These are phyloP conservation scores for Rhopilema esculentum DNA, from an alignment of 30 jellyfish, hydroid and myxozoan genomes.

Conservation along the genomic window DNA sequence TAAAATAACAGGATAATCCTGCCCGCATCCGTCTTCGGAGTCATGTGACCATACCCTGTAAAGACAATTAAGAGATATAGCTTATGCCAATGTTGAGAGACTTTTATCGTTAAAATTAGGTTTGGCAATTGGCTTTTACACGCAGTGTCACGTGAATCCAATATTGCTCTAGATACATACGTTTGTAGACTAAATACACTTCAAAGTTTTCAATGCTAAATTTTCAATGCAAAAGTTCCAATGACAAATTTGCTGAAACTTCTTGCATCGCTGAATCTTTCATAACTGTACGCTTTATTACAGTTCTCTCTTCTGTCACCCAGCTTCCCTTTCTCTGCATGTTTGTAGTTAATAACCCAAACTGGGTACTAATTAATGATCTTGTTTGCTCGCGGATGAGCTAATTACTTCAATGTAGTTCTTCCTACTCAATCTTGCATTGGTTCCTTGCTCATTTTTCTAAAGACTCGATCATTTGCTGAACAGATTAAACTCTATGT, in stretches of 20 bases:
- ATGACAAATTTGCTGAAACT: no score
- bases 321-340: background rate
- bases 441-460: background rate
- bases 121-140: no score
- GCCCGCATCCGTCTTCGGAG: conserved; percentile 79
- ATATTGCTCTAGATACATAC: no score
- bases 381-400: background rate
- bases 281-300: no score
- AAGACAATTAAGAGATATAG: background rate
- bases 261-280: no score
- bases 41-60: conserved; percentile 81
- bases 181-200: no score
- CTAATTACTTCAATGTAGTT: background rate
- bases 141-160: no score
- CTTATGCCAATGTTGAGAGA: background rate
- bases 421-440: background rate
- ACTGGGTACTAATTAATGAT: background rate
- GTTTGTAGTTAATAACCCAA: no score
- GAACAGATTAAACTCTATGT: background rate
- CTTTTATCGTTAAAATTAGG: no score
- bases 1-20: conserved; percentile 61
- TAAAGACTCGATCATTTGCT: background rate
- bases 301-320: background rate
- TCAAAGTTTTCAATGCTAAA: no score
- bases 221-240: no score